phyloP scores from a whole-genome alignment of 2,797 vertebrate species.

The Enteromius trimaculatus region DNA sequence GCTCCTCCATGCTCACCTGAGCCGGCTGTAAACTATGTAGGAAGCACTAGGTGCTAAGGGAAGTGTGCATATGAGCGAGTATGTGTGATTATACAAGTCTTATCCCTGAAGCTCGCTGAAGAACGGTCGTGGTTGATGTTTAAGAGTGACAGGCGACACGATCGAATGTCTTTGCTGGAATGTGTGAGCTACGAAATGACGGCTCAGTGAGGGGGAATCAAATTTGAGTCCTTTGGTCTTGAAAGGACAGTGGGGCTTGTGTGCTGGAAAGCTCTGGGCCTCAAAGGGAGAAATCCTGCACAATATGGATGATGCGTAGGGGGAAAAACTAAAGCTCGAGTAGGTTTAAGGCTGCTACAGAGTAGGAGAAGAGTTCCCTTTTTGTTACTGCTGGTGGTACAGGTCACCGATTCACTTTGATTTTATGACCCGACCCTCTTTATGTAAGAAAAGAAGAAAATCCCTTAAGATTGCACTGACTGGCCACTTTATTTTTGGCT shows the following conservation, averaged over 20 bases:
- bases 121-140: slow-evolving; percentile 45
- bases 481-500: slow-evolving; percentile 58
- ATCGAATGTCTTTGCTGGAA: slow-evolving; percentile 44
- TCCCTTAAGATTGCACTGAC: slow-evolving; percentile 74
- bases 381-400: slow-evolving; percentile 57
- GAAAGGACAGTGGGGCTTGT: slow-evolving; percentile 18
- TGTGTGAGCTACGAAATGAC: slow-evolving; percentile 56
- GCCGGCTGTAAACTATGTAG: slow-evolving; percentile 71
- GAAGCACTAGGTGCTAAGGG: slow-evolving; percentile 67
- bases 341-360: slow-evolving; percentile 57
- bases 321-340: not conserved
- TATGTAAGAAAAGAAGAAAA: slow-evolving; percentile 57
- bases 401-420: slow-evolving; percentile 53
- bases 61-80: slow-evolving; percentile 40
- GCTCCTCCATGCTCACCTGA: slow-evolving; percentile 54
- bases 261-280: not conserved
- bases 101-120: slow-evolving; percentile 66
- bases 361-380: slow-evolving; percentile 47
- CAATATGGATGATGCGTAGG: not conserved
- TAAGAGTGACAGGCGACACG: slow-evolving; percentile 39
- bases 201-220: slow-evolving; percentile 23
- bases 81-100: slow-evolving; percentile 29
- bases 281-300: not conserved
- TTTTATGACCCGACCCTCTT: slow-evolving; percentile 55
- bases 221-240: slow-evolving; percentile 57